These are phyloP conservation scores for Thumatha senex DNA, from an alignment of 2,888 invertebrate genomes.

Conservation along the genomic window DNA sequence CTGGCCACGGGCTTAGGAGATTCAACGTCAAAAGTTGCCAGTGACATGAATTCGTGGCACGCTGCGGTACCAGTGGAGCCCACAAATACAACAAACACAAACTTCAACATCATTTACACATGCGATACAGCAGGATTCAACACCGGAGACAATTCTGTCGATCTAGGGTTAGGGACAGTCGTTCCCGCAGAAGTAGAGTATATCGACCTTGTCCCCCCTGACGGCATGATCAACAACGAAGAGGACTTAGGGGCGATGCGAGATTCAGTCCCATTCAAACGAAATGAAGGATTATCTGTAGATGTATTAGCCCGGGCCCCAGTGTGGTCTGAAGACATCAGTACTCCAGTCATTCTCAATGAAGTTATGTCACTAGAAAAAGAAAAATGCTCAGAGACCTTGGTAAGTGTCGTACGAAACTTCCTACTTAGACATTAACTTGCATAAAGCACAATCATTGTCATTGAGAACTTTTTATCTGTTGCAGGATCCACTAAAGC, in stretches of 20 bases:
- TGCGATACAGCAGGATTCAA: slow-evolving; percentile 67
- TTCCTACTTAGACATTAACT: background rate
- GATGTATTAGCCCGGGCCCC: slow-evolving; percentile 56
- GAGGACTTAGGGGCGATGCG: slow-evolving; percentile 30
- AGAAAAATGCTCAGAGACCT: slow-evolving; percentile 54
- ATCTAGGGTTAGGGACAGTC: slow-evolving; percentile 62
- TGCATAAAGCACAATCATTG: too few species aligned
- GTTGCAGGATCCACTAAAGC: slow-evolving; percentile 48
- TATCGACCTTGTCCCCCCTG: slow-evolving; percentile 60
- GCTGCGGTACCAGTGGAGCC: slow-evolving; percentile 49
- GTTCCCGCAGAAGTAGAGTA: slow-evolving; percentile 69
- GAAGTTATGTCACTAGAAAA: slow-evolving; percentile 75
- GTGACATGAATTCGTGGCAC: slow-evolving; percentile 54
- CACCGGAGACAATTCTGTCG: slow-evolving; percentile 69
- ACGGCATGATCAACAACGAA: slow-evolving; percentile 54
- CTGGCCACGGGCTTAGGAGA: slow-evolving; percentile 71
- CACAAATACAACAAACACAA: slow-evolving; percentile 49
- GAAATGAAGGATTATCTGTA: slow-evolving; percentile 51
- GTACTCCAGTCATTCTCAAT: slow-evolving; percentile 75
- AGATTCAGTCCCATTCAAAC: slow-evolving; percentile 32
- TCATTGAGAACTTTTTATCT: slow-evolving; percentile 14
- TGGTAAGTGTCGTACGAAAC: slow-evolving; percentile 49
- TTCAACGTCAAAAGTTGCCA: slow-evolving; percentile 54
- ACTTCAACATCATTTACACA: slow-evolving; percentile 55
- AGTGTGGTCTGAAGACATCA: slow-evolving; percentile 56